Percentiles rank a stretch among this genome's conserved stretches.
Evolutionary conservation across 1,140 invertebrate genomes (phyloP).

Genomic region (Papilio dardanus): DNA sequence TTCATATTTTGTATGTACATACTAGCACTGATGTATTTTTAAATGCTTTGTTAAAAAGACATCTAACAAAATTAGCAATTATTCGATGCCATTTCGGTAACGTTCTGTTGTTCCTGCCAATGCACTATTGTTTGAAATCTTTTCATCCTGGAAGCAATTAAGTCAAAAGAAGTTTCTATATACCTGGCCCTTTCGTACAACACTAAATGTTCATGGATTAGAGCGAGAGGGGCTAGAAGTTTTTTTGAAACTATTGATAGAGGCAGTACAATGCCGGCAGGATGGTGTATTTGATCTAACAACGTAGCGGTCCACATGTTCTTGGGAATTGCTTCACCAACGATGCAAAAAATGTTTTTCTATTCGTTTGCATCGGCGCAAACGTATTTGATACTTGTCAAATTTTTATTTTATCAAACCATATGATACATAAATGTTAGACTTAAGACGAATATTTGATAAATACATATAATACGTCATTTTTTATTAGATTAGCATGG

Average conservation of each 20-base stretch:
- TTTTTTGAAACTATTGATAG: slow-evolving; percentile 73
- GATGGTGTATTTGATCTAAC: slow-evolving; percentile 80
- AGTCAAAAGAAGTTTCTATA: slow-evolving; percentile 54
- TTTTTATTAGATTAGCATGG: not conserved
- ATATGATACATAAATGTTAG: not conserved
- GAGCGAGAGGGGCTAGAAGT: slow-evolving; percentile 61
- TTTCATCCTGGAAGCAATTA: slow-evolving; percentile 72
- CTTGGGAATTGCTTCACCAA: slow-evolving; percentile 76
- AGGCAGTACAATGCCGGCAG: slow-evolving; percentile 74
- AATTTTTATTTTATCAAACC: not conserved
- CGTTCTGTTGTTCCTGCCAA: slow-evolving; percentile 55
- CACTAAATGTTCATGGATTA: slow-evolving; percentile 37
- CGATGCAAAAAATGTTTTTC: slow-evolving; percentile 76
- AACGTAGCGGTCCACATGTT: slow-evolving; percentile 80
- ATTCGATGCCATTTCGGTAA: slow-evolving; percentile 47
- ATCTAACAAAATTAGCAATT: slow-evolving; percentile 49
- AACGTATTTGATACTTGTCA: slow-evolving; percentile 57
- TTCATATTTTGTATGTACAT: not conserved
- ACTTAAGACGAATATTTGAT: not conserved
- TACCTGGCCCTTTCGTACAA: slow-evolving; percentile 49
- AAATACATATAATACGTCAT: too few relatives aligned
- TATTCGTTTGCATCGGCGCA: slow-evolving; percentile 49
- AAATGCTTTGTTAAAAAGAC: slow-evolving; percentile 22
- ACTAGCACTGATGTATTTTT: not conserved
- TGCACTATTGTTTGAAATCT: slow-evolving; percentile 66